Base-by-base conservation (phyloP, 92 coral and sea anemone species). In the Diadumene lineata region DNA sequence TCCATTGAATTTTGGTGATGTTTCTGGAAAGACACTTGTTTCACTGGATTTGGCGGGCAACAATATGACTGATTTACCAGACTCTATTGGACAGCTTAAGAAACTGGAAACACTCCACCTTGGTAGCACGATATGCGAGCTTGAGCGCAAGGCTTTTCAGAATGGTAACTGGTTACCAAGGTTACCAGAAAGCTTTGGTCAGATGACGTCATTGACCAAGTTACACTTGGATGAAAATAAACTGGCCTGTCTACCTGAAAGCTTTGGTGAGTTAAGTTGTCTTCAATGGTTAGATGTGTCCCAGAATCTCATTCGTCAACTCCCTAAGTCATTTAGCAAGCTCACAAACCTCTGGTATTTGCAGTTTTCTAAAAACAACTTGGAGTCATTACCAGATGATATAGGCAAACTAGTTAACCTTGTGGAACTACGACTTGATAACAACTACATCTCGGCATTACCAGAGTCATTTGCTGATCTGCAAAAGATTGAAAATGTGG, bases 191-290 rank as follows among this genome's bases (percentile, higher is more conserved):
- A 88, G 75, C 56, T 92, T 94, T 84, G 91, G 96, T 44, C 69
- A 85, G 75, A 87, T 94, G 84, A 56, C 66, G 2, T 69, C 82
- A 24, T 79, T 94, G 10, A 78, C 81, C 1, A 94, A 92, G 74
- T 38, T 94, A 27, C 89, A 94, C 72, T 86, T 94, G 60, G 98
- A 94, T 74, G 98, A 94, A 77, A 94, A 94, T 69, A 97, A 86
- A 66, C 64, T 94, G 0, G 73, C 44, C 23, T 83, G 76, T 66
- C 87, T 94, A 53, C 98, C 98, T 30, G 91, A 86, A 28, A 86
- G 83, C 24, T 88, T 94, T 86, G 91, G 96, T n/a, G 83, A 65
- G 15, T 57, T 94, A 53, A 81, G 27, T 15, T 81, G 78, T 73
- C 78, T 94, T 33, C 85, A 90, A 61, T 94, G 97, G 98, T 87